Conservation (phyloP, 2,797 vertebrate species). For the Tragelaphus oryx region DNA sequence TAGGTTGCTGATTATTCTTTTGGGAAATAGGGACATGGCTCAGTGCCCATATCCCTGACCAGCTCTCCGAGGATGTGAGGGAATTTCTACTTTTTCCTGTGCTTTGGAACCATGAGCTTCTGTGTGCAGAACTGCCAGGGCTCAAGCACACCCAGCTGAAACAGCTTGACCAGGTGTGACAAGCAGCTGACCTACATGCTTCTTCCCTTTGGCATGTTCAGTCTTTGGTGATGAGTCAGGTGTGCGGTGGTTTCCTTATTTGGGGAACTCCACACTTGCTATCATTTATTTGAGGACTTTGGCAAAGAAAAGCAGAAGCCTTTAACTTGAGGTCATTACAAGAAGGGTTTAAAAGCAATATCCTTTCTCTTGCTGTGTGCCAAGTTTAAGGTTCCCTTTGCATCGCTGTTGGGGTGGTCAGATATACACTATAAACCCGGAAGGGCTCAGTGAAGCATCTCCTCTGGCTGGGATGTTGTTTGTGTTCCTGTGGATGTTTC, state of each 20-base stretch:
- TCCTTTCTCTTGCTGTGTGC: neutral
- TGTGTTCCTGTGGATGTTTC: neutral
- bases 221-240: neutral
- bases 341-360: neutral
- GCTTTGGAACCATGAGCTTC: neutral
- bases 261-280: neutral
- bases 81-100: fast-evolving
- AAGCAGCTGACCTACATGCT: fast-evolving
- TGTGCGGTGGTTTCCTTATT: fast-evolving
- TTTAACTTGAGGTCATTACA: neutral
- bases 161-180: fast-evolving
- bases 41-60: neutral
- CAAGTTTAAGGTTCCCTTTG: neutral
- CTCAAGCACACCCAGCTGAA: neutral
- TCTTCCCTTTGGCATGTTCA: neutral
- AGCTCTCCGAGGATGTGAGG: neutral
- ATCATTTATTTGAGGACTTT: neutral
- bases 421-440: neutral
- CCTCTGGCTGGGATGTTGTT: neutral
- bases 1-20: neutral
- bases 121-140: neutral
- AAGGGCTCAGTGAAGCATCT: neutral
- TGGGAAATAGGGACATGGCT: neutral
- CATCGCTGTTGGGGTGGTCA: neutral
- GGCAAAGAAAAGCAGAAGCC: neutral